Conservation (phyloP, 2,888 invertebrate species). For the Ommatoiulus sabulosus region DNA sequence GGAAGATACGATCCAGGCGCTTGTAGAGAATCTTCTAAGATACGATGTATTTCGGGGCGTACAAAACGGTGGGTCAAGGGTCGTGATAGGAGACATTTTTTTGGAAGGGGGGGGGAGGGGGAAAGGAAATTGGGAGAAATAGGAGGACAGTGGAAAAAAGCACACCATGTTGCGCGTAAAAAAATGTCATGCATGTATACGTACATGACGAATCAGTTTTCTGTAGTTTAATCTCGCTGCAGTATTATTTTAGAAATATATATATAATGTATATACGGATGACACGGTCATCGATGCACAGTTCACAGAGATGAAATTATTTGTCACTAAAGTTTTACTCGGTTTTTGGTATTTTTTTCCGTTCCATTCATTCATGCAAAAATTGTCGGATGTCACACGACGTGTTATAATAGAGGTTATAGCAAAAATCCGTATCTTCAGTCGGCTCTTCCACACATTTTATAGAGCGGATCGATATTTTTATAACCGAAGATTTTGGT, state of each 20-base stretch:
- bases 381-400: background rate
- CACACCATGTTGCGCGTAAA: constrained; percentile 47
- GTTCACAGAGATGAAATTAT: constrained; percentile 35
- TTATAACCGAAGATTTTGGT: constrained; percentile 12
- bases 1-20: constrained; percentile 53
- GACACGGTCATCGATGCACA: constrained; percentile 53
- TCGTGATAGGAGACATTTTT: background rate
- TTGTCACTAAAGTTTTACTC: constrained; percentile 5
- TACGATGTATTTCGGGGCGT: background rate
- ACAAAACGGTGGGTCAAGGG: constrained; percentile 19
- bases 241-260: constrained; percentile 34
- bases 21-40: constrained; percentile 40
- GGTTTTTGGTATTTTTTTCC: background rate
- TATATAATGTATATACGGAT: constrained; percentile 24
- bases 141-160: constrained; percentile 50
- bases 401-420: constrained; percentile 27
- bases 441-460: constrained; percentile 4
- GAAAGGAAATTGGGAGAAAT: constrained; percentile 18
- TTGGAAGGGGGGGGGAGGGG: no score
- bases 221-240: background rate
- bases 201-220: constrained; percentile 49
- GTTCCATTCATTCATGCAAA: background rate
- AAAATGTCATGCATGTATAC: constrained; percentile 45
- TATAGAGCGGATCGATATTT: background rate
- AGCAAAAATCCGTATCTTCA: constrained; percentile 22